phyloP scores from a whole-genome alignment of 1,140 invertebrate species.

The Aphaenogaster floridana region DNA sequence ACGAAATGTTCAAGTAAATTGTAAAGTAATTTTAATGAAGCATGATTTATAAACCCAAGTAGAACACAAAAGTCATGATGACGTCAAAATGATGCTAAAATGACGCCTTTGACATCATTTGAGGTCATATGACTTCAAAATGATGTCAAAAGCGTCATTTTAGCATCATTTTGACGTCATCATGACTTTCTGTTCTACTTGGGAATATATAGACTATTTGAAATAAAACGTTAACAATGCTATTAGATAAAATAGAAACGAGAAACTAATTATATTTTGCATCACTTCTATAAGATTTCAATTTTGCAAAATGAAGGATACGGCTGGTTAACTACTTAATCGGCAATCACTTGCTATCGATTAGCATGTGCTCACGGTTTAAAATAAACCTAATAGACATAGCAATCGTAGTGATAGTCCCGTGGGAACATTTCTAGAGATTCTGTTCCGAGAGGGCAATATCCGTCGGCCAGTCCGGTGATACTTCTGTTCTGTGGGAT shows the following conservation, averaged over 20 bases:
- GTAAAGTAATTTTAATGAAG: background rate
- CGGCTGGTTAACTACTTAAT: background rate
- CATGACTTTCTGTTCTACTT: too few species aligned
- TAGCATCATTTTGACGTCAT: too few species aligned
- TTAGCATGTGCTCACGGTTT: background rate
- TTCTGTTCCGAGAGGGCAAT: slow-evolving; percentile 26
- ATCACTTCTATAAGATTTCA: background rate
- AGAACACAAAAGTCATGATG: too few species aligned
- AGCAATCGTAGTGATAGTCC: background rate
- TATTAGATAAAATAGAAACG: background rate
- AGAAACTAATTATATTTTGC: background rate
- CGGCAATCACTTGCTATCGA: background rate
- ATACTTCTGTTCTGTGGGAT: slow-evolving; percentile 54
- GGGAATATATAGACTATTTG: background rate
- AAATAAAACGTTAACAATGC: background rate
- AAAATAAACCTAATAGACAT: background rate
- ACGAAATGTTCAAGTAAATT: background rate
- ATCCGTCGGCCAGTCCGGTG: slow-evolving; percentile 32
- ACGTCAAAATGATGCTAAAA: too few species aligned
- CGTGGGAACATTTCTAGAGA: slow-evolving; percentile 16
- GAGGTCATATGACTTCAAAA: too few species aligned
- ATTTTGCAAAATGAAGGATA: background rate
- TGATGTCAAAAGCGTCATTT: too few species aligned
- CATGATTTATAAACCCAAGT: background rate
- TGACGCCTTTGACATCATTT: too few species aligned